Conservation (phyloP, 2,113 vertebrate species). For the Corapipo altera region DNA sequence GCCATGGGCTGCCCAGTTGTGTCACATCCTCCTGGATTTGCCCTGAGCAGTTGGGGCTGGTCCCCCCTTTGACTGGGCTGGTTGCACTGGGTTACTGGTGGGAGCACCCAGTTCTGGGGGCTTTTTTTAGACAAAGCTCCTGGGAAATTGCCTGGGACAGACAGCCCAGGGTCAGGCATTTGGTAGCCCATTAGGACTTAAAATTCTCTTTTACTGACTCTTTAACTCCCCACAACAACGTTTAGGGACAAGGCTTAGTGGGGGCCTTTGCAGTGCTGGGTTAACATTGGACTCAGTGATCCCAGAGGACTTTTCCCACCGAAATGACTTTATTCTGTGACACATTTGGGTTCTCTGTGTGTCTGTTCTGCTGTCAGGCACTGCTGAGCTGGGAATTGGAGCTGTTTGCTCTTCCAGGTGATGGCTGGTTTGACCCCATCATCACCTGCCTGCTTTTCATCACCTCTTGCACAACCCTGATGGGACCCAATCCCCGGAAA, state of each 20-base stretch:
- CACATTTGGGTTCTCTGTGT: neutral
- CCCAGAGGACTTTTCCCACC: neutral
- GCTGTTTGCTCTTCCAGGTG: neutral
- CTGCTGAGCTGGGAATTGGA: neutral
- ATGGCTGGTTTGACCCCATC: neutral
- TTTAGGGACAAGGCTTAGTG: neutral
- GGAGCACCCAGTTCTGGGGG: neutral
- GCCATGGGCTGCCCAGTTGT: neutral
- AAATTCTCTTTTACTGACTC: neutral
- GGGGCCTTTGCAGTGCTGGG: neutral
- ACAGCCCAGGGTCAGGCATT: neutral
- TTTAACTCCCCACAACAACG: neutral
- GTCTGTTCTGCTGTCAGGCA: neutral
- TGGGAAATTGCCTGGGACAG: neutral
- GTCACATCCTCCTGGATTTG: neutral
- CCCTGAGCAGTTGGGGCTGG: neutral
- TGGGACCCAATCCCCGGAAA: neutral
- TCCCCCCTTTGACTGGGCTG: rapidly evolving
- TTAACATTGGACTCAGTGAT: neutral
- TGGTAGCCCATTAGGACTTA: neutral
- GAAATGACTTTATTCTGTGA: neutral
- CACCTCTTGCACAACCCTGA: neutral
- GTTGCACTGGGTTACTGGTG: neutral
- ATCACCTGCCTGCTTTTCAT: neutral
- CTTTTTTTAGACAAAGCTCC: neutral